Evolutionary conservation across 2,113 vertebrate species (phyloP).

Genomic region (Atlantisia rogersi): DNA sequence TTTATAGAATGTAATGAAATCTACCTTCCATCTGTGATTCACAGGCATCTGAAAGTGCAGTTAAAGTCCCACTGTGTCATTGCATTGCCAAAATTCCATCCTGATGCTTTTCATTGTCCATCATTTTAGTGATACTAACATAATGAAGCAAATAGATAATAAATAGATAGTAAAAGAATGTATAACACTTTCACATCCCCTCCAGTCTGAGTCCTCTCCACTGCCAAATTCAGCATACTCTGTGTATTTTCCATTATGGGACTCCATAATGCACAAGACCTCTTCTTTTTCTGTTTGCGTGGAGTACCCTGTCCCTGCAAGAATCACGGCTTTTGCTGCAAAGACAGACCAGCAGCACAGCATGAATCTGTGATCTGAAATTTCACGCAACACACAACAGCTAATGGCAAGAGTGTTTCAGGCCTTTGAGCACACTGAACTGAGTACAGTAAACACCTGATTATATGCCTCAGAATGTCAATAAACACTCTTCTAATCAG

Average conservation of each 20-base stretch:
- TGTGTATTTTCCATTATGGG: background rate
- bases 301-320: background rate
- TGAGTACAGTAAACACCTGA: background rate
- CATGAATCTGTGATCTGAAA: background rate
- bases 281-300: background rate
- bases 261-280: background rate
- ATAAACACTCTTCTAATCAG: background rate
- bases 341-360: background rate
- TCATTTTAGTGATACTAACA: background rate
- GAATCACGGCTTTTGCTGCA: background rate
- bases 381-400: background rate
- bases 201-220: rapidly evolving
- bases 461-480: background rate
- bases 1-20: background rate
- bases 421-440: background rate
- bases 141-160: background rate
- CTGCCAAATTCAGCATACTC: background rate
- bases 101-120: background rate
- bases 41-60: background rate
- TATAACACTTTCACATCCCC: background rate
- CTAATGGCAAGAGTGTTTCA: background rate
- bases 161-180: background rate
- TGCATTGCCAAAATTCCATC: background rate
- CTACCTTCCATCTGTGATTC: background rate
- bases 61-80: background rate